Base-by-base conservation (phyloP, 2,113 vertebrate species). In the Pao palembangensis region DNA sequence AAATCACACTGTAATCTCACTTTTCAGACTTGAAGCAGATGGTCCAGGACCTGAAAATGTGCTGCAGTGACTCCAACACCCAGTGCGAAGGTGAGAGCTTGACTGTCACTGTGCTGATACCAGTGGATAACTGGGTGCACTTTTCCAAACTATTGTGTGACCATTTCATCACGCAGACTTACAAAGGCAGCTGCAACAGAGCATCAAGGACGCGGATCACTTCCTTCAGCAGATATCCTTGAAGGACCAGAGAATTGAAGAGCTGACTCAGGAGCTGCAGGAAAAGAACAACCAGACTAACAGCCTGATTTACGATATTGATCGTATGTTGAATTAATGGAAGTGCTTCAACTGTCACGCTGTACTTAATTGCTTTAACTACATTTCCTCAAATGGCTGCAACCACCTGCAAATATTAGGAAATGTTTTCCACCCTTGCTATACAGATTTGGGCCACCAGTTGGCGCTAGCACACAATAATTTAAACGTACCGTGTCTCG, bases 1-100 rank as follows among this genome's bases (percentile, higher is more conserved):
- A 19, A n/a, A 48, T 48, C 16, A 17, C 46, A 49, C 2, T 2
- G 20, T 19, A 11, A 20, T 14, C 49, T 15, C 14, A 5, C 20
- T 12, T 13, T 12, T 51, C 20, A 51, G 83, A 64, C 18, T 59
- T 80, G 19, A 43, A 38, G 19, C 20, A 58, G 42, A 8, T 55
- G 12, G 21, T 73, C 13, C 8, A 41, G 2, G 51, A 75, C 7
- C 65, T 77, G 38, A 59, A 59, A 19, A 31, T 0, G 14, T 67
- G 71, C 67, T 76, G 72, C 53, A 17, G 11, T 18, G 10, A 73
- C 10, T 14, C 0, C 17, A 38, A 25, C 21, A 7, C 14, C 34
- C 17, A 60, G 6, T 75, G 73, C 65, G 62, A 52, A 20, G 75
- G 82, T 86, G 23, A 78, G 74, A 49, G 43, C 51, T 21, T 1